Percentiles rank a stretch among this genome's conserved stretches.
These are phyloP conservation scores for Dromas ardeola DNA, from an alignment of 2,113 vertebrate species.

Conservation along the genomic window DNA sequence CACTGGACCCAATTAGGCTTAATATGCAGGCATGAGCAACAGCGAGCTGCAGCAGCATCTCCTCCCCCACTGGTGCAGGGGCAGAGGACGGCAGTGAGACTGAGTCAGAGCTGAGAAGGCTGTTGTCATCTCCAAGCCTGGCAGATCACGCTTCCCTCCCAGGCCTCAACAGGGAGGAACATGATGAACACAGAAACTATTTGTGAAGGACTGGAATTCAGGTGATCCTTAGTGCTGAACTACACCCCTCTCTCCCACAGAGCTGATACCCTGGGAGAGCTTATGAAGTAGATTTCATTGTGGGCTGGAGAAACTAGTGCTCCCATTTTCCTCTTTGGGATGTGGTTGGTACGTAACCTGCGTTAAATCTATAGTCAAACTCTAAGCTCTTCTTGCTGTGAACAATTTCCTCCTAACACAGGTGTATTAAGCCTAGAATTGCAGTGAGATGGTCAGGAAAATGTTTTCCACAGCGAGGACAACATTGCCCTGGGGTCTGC, in stretches of 20 bases:
- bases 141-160: not conserved
- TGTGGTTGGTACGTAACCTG: not conserved
- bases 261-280: not conserved
- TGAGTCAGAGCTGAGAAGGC: not conserved
- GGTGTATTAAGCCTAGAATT: not conserved
- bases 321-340: not conserved
- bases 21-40: not conserved
- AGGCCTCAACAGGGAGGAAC: not conserved
- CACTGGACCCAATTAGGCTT: not conserved
- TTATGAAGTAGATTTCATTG: not conserved
- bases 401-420: not conserved
- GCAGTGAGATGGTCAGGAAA: not conserved
- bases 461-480: not conserved
- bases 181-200: not conserved
- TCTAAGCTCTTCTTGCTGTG: not conserved
- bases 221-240: not conserved
- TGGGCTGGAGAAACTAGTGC: not conserved
- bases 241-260: not conserved
- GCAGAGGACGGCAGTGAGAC: not conserved
- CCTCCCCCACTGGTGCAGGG: fast-evolving
- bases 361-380: not conserved
- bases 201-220: not conserved
- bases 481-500: not conserved
- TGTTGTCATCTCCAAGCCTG: not conserved
- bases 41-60: not conserved